Percentiles rank a stretch among this genome's conserved stretches.
These are phyloP conservation scores for Montifringilla adamsi DNA, from an alignment of 2,113 vertebrate genomes.

Conservation along the genomic window DNA sequence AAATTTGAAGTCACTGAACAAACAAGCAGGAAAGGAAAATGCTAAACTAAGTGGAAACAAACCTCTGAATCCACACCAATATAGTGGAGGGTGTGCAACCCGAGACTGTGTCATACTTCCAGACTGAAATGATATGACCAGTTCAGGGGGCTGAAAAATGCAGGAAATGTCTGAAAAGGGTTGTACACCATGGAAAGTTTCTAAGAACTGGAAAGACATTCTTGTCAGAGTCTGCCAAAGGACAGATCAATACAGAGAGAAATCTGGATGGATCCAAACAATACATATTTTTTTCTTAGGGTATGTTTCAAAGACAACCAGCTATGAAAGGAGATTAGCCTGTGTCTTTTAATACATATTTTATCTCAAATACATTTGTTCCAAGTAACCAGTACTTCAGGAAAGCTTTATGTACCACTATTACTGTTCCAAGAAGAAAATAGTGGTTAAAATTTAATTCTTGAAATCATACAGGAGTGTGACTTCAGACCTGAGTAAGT, in stretches of 20 bases:
- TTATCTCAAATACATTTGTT: not conserved
- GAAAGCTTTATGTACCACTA: not conserved
- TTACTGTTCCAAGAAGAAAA: not conserved
- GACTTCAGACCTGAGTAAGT: not conserved
- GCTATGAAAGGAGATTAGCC: not conserved
- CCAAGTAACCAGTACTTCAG: not conserved
- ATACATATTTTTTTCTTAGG: not conserved
- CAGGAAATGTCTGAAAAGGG: not conserved
- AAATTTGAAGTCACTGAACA: not conserved
- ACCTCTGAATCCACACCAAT: not conserved
- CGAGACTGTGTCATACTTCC: rapidly evolving
- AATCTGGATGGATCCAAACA: not conserved
- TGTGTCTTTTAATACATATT: not conserved
- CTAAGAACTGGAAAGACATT: not conserved
- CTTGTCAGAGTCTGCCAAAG: not conserved
- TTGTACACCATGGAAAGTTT: not conserved
- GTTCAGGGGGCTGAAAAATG: not conserved
- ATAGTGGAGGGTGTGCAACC: not conserved
- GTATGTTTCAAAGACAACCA: not conserved
- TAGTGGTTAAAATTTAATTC: not conserved
- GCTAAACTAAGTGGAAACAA: not conserved
- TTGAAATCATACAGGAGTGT: not conserved
- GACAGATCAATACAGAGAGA: not conserved
- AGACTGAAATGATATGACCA: not conserved
- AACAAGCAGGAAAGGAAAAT: not conserved